Conservation (phyloP, 2,888 invertebrate genomes). For the Folsomia candida region DNA sequence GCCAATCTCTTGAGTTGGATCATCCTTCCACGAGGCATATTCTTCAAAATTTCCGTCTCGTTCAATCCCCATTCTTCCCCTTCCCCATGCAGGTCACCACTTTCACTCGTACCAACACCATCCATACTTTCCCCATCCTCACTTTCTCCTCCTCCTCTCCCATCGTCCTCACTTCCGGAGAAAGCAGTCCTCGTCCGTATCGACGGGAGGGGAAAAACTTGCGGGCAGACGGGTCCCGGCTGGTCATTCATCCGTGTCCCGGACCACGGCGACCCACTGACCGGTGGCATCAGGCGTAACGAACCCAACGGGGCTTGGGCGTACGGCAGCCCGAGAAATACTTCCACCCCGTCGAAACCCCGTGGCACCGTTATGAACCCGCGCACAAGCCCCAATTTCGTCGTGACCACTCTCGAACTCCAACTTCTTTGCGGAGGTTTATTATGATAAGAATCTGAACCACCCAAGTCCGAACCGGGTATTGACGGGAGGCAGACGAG, state of each 20-base stretch:
- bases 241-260: conserved; percentile 82
- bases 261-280: conserved; percentile 85
- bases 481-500: conserved; percentile 5
- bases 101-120: not conserved
- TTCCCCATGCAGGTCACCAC: conserved; percentile 1
- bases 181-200: conserved; percentile 55
- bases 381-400: conserved; percentile 34
- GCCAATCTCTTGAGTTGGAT: conserved; percentile 83
- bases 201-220: conserved; percentile 67
- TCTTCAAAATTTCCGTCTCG: conserved; percentile 74
- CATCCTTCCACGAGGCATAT: conserved; percentile 82
- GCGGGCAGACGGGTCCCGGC: conserved; percentile 89
- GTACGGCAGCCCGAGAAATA: conserved; percentile 69
- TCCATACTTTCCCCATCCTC: not conserved
- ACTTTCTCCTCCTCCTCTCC: not conserved
- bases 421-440: conserved; percentile 22
- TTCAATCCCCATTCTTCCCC: conserved; percentile 57
- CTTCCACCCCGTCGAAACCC: conserved; percentile 44
- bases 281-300: conserved; percentile 92
- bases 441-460: not conserved
- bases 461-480: not conserved
- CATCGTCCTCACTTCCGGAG: not conserved
- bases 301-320: conserved; percentile 86
- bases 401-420: conserved; percentile 43
- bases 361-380: conserved; percentile 41